A percentile compares a stretch with the other conserved stretches of the same genome.
phyloP scores from a whole-genome alignment of 30 jellyfish, hydroid and myxozoan genomes.

The Hydra vulgaris region DNA sequence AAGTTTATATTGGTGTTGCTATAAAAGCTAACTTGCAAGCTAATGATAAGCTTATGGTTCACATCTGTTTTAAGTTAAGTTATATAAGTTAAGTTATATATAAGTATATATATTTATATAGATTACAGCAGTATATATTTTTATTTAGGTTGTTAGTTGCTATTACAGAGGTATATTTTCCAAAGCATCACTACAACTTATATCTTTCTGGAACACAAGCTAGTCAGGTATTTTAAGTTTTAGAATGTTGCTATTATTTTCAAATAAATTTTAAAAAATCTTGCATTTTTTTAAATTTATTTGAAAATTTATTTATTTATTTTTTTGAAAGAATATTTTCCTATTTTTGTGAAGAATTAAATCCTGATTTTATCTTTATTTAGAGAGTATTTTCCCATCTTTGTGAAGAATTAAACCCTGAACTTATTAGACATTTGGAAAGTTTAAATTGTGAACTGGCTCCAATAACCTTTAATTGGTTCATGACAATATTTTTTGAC shows the following conservation, averaged over 20 bases:
- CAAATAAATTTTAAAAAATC: too few relatives aligned
- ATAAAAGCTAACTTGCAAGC: too few relatives aligned
- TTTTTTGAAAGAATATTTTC: background rate
- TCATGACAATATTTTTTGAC: slow-evolving; percentile 77
- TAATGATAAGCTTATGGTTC: too few relatives aligned
- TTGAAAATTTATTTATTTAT: too few relatives aligned
- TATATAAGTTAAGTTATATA: background rate
- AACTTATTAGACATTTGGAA: slow-evolving; percentile 35
- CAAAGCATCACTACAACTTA: slow-evolving; percentile 51
- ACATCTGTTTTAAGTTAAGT: too few relatives aligned
- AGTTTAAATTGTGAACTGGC: slow-evolving; percentile 65
- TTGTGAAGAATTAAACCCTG: slow-evolving; percentile 31
- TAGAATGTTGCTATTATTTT: too few relatives aligned
- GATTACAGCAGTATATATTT: background rate
- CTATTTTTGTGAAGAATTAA: too few relatives aligned
- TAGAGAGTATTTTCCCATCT: slow-evolving; percentile 60
- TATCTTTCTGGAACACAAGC: slow-evolving; percentile 91
- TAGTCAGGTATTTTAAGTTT: slow-evolving; percentile 45
- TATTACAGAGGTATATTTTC: slow-evolving; percentile 59
- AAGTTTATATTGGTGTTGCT: too few relatives aligned
- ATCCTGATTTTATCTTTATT: background rate
- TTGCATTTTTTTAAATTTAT: too few relatives aligned
- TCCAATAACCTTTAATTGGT: slow-evolving; percentile 86
- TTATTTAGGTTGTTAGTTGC: slow-evolving; percentile 61
- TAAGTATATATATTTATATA: too few relatives aligned